Percentiles rank a stretch among this genome's conserved stretches.
Conservation (phyloP, 2,888 invertebrate species). For the Macropis europaea region DNA sequence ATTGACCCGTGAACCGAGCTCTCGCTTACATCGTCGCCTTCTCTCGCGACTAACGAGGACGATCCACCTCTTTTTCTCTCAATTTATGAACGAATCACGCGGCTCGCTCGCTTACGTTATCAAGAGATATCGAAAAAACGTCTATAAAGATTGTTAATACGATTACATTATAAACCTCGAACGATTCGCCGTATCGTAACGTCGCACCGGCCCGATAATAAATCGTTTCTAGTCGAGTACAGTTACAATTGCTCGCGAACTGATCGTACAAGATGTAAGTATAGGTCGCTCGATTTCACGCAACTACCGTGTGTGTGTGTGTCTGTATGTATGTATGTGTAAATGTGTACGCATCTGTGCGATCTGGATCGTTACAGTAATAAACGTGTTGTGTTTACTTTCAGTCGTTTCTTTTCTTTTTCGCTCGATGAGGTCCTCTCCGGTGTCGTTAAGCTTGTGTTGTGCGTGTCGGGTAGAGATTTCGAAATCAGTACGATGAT, state of each 20-base stretch:
- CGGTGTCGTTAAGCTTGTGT: conserved; percentile 48
- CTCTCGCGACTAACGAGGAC: no score
- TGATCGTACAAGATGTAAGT: conserved; percentile 45
- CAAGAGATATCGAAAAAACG: conserved; percentile 61
- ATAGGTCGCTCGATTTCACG: conserved; percentile 30
- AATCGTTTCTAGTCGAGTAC: conserved; percentile 22
- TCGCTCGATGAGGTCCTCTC: no score
- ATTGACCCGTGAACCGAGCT: conserved; percentile 11
- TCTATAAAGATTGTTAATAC: conserved; percentile 64
- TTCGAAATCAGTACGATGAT: conserved; percentile 17
- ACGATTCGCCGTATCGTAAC: conserved; percentile 46
- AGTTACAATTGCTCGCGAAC: conserved; percentile 42
- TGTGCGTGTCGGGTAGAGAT: conserved; percentile 50
- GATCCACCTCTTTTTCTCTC: conserved; percentile 32
- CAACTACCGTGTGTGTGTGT: conserved; percentile 17
- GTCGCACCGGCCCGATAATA: conserved; percentile 41
- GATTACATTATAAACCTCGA: conserved; percentile 61
- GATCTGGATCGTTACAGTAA: no score
- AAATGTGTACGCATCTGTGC: no score
- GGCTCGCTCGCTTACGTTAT: conserved; percentile 56
- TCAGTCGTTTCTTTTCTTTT: conserved; percentile 46
- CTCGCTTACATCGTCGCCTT: background rate
- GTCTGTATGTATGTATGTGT: no score
- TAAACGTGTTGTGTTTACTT: conserved; percentile 51
- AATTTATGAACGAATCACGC: conserved; percentile 49